phyloP scores from a whole-genome alignment of 92 coral and sea anemone genomes.

The Parazoanthus darwini region DNA sequence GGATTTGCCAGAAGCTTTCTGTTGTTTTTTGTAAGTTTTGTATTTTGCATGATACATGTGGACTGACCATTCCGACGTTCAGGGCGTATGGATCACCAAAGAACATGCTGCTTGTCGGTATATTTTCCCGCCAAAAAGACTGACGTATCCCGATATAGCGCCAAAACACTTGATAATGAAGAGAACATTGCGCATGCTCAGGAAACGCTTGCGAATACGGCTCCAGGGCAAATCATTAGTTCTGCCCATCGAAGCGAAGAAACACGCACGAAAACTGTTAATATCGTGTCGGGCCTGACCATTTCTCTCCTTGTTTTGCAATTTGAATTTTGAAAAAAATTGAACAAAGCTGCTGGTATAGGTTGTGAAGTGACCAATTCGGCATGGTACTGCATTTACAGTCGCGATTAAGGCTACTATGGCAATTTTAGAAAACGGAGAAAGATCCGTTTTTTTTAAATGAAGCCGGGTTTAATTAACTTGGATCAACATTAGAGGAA shows the following conservation, averaged over 20 bases:
- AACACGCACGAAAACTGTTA: not conserved
- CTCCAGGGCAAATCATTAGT: not conserved
- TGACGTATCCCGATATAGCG: not conserved
- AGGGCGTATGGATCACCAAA: not conserved
- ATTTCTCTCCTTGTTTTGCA: no score
- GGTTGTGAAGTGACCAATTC: no score
- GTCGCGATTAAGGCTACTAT: not conserved
- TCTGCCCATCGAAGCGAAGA: not conserved
- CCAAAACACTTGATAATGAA: not conserved
- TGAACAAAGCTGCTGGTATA: not conserved
- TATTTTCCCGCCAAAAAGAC: slow-evolving; percentile 9
- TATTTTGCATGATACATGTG: not conserved
- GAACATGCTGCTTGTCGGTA: not conserved
- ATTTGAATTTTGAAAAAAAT: no score
- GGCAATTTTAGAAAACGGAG: no score
- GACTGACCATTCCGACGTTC: not conserved
- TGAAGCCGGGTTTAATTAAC: no score
- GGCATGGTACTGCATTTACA: not conserved
- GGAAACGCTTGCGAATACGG: not conserved
- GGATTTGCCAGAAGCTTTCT: no score
- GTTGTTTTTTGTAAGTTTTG: no score
- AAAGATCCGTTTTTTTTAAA: no score
- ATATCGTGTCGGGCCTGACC: not conserved
- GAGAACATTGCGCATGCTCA: not conserved
- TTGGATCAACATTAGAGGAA: no score